Evolutionary conservation across 2,888 invertebrate species (phyloP).

Genomic region (Biston stratarius): DNA sequence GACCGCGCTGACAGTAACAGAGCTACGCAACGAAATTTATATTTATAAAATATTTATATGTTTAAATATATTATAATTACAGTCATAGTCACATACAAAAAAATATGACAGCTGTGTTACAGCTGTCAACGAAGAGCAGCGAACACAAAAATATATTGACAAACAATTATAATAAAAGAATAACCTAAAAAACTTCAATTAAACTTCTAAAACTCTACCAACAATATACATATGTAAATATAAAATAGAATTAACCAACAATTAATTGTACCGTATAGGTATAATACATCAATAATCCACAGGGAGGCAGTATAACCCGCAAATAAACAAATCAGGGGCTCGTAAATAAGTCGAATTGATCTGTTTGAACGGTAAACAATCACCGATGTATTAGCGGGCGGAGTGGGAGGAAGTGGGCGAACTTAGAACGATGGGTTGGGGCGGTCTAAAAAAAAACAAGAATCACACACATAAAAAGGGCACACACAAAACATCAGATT

Average conservation of each 20-base stretch:
- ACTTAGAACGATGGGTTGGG: neutral
- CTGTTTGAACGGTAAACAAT: slow-evolving; percentile 34
- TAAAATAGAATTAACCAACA: neutral
- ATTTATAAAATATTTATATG: no score
- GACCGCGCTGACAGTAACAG: no score
- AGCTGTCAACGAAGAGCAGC: no score
- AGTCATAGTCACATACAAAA: no score
- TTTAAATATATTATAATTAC: no score
- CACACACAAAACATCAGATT: neutral
- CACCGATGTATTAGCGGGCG: slow-evolving; percentile 21
- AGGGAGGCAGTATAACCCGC: slow-evolving; percentile 27
- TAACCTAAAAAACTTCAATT: no score
- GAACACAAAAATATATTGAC: no score
- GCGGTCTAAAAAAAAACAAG: neutral
- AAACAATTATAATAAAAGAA: no score
- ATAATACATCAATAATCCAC: slow-evolving; percentile 32
- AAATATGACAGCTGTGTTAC: no score
- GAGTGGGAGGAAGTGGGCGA: neutral
- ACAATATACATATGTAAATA: no score
- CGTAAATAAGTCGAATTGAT: slow-evolving; percentile 33
- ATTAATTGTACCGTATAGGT: slow-evolving; percentile 22
- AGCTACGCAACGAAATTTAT: no score
- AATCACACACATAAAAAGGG: neutral
- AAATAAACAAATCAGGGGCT: slow-evolving; percentile 42
- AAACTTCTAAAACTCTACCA: no score